Conservation (phyloP, 2,797 vertebrate species). For the Myotis findleyi region DNA sequence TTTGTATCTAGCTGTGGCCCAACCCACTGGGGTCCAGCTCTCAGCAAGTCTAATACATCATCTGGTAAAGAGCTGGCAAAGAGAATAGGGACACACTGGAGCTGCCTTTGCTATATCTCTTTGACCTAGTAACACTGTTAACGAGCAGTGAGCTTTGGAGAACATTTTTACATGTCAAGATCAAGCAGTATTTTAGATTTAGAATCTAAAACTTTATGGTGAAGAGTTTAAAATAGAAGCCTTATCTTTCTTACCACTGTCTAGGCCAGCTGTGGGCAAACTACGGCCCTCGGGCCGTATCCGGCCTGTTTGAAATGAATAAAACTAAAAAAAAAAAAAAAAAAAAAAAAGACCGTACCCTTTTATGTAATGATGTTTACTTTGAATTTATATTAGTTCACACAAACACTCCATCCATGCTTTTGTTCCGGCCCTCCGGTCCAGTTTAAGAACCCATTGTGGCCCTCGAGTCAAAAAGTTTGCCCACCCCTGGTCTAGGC, state of each 20-base stretch:
- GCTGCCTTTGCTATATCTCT: not conserved
- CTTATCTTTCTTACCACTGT: not conserved
- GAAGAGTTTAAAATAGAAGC: not conserved
- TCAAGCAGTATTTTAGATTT: slow-evolving; percentile 15
- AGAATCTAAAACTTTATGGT: not conserved
- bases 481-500: not conserved
- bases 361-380: too few species aligned
- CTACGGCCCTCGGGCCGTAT: too few species aligned
- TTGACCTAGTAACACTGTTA: not conserved
- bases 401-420: too few species aligned
- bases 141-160: not conserved
- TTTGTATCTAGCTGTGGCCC: not conserved
- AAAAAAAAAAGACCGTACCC: too few species aligned
- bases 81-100: not conserved
- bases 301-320: too few species aligned
- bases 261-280: not conserved
- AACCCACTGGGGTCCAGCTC: not conserved
- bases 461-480: too few species aligned
- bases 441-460: too few species aligned
- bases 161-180: not conserved
- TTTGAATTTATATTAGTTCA: too few species aligned
- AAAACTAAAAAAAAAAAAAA: too few species aligned
- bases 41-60: not conserved
- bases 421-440: too few species aligned
- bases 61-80: not conserved